Percentiles rank a stretch among this genome's conserved stretches.
These are phyloP conservation scores for Taeniopygia guttata DNA, from an alignment of 2,797 vertebrate genomes.

Conservation along the genomic window DNA sequence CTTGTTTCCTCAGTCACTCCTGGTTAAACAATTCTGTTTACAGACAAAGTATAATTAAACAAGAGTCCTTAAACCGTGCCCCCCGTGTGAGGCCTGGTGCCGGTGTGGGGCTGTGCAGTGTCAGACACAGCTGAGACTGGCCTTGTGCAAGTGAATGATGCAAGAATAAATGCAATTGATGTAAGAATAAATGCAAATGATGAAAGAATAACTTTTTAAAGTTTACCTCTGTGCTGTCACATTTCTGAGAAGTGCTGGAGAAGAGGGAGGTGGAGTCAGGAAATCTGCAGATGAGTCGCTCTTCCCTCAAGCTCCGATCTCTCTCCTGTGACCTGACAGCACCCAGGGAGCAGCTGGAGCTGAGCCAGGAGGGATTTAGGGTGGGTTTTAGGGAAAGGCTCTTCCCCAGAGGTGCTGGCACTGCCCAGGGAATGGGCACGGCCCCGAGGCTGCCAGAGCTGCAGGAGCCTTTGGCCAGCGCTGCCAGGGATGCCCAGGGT, in stretches of 20 bases:
- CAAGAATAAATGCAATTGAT: constrained; percentile 15
- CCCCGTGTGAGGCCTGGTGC: not conserved
- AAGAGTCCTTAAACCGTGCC: not conserved
- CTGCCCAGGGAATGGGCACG: not conserved
- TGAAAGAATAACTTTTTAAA: not conserved
- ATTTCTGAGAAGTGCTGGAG: not conserved
- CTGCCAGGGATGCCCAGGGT: not conserved
- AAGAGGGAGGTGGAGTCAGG: not conserved
- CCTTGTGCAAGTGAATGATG: not conserved
- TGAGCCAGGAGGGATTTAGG: not conserved
- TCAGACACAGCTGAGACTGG: not conserved
- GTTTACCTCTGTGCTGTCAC: not conserved
- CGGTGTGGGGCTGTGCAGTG: not conserved
- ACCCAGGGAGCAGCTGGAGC: rapidly evolving
- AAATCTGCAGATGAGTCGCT: not conserved
- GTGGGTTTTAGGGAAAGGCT: not conserved
- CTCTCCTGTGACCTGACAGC: not conserved
- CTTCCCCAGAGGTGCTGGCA: not conserved
- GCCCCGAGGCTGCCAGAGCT: not conserved
- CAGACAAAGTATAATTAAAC: not conserved
- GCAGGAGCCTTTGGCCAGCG: not conserved
- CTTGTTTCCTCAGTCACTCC: not conserved
- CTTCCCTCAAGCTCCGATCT: rapidly evolving
- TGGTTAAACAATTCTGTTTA: constrained; percentile 21
- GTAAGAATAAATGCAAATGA: not conserved